A percentile compares a stretch with the other conserved stretches of the same genome.
Evolutionary conservation across 2,888 invertebrate genomes (phyloP).

Genomic region (Lamproptera curius): DNA sequence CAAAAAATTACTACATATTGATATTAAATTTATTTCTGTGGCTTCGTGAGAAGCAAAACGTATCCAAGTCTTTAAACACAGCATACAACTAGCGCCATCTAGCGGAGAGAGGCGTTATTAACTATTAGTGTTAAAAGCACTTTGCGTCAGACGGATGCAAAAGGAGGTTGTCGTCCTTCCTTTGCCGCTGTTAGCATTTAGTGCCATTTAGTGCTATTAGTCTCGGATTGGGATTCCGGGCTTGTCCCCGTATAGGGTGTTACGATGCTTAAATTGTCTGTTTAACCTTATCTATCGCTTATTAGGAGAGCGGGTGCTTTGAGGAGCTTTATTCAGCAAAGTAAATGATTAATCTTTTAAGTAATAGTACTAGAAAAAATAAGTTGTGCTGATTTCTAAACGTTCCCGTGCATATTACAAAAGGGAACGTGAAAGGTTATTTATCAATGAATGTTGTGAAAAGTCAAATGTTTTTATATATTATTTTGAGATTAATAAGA

Average conservation of each 20-base stretch:
- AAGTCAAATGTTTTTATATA: too few species aligned
- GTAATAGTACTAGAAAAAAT: too few species aligned
- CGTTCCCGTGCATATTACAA: too few species aligned
- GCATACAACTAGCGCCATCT: conserved; percentile 10
- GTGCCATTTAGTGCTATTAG: conserved; percentile 18
- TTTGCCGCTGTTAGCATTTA: conserved; percentile 13
- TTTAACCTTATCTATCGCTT: conserved; percentile 3
- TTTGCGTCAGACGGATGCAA: conserved; percentile 8
- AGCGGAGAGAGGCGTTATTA: background rate
- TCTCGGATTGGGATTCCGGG: background rate
- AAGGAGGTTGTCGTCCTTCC: conserved; percentile 8
- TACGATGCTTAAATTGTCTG: conserved; percentile 12
- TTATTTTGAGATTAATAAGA: background rate
- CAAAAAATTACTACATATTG: background rate
- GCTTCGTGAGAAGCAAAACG: background rate
- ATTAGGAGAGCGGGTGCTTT: too few species aligned
- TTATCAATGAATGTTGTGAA: too few species aligned
- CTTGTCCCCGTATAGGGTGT: conserved; percentile 8
- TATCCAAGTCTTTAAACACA: background rate
- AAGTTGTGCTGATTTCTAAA: too few species aligned
- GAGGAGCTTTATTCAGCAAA: too few species aligned
- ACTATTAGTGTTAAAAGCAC: conserved; percentile 14
- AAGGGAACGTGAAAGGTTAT: too few species aligned
- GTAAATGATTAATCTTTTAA: too few species aligned
- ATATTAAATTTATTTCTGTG: background rate